These are phyloP conservation scores for Macropis europaea DNA, from an alignment of 2,888 invertebrate species.

Conservation along the genomic window DNA sequence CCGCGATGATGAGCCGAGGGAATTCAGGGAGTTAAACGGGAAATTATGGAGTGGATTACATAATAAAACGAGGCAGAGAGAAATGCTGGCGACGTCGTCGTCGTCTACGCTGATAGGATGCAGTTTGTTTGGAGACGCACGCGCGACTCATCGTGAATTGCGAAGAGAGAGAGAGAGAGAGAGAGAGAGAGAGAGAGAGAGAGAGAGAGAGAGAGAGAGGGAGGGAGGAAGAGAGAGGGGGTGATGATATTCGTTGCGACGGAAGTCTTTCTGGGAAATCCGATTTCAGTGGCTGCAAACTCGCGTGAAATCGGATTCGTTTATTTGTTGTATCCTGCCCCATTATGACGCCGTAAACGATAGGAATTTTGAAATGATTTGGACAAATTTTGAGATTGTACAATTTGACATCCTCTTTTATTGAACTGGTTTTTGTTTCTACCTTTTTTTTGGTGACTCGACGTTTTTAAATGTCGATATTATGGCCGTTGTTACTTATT, in stretches of 20 bases:
- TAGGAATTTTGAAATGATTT: too few species aligned
- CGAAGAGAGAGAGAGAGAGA: too few species aligned
- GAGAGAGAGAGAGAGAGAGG: too few species aligned
- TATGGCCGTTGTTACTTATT: too few species aligned
- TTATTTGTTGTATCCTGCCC: constrained; percentile 22
- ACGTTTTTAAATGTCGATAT: too few species aligned
- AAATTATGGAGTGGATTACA: constrained; percentile 48
- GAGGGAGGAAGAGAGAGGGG: too few species aligned
- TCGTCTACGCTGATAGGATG: not conserved
- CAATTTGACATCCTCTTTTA: too few species aligned
- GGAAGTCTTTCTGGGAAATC: constrained; percentile 41
- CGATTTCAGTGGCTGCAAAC: constrained; percentile 17
- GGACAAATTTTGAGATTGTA: too few species aligned
- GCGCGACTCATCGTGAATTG: constrained; percentile 14
- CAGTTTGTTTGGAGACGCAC: not conserved
- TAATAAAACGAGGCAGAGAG: constrained; percentile 33
- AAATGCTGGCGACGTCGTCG: not conserved
- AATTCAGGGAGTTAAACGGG: constrained; percentile 35
- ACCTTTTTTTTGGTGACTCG: too few species aligned
- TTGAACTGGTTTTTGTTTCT: too few species aligned
- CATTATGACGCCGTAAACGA: constrained; percentile 1
- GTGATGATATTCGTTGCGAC: constrained; percentile 37
- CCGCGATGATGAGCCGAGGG: not conserved
- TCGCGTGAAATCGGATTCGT: constrained; percentile 23
- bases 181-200: too few species aligned